Evolutionary conservation across 2,797 vertebrate genomes (phyloP).

Genomic region (Botia kubotai): DNA sequence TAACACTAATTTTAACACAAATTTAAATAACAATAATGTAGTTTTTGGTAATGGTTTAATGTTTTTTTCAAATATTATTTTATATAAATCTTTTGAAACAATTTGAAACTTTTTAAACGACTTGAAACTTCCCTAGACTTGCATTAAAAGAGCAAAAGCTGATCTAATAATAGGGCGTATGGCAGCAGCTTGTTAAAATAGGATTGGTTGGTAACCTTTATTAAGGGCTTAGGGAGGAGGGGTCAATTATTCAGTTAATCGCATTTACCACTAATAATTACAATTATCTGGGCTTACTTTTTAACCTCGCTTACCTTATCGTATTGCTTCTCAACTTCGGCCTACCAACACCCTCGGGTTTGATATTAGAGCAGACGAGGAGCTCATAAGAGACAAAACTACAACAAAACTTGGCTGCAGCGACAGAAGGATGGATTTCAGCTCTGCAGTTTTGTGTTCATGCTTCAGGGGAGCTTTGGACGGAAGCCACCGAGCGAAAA

Average conservation of each 20-base stretch:
- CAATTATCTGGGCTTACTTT: neutral
- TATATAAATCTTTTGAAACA: neutral
- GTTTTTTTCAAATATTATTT: neutral
- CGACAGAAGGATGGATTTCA: constrained; percentile 45
- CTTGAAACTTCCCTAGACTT: neutral
- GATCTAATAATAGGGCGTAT: neutral
- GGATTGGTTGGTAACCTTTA: neutral
- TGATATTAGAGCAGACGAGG: neutral
- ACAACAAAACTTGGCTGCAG: constrained; percentile 29
- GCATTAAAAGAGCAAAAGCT: constrained; percentile 17
- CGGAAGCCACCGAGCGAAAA: constrained; percentile 37
- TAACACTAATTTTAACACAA: too few relatives aligned
- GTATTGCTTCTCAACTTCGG: neutral
- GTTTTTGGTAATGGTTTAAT: neutral
- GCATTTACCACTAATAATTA: constrained; percentile 50
- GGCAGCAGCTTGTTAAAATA: neutral
- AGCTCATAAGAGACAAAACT: neutral
- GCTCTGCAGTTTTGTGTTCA: neutral
- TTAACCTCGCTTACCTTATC: neutral
- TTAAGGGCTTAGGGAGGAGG: neutral
- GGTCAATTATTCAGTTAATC: constrained; percentile 50
- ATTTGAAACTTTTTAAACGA: too few relatives aligned
- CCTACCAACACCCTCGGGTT: constrained; percentile 5
- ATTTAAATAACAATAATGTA: too few relatives aligned
- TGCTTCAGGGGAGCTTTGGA: constrained; percentile 38